phyloP scores from a whole-genome alignment of 2,888 invertebrate genomes.

The Lasioglossum zephyrum region DNA sequence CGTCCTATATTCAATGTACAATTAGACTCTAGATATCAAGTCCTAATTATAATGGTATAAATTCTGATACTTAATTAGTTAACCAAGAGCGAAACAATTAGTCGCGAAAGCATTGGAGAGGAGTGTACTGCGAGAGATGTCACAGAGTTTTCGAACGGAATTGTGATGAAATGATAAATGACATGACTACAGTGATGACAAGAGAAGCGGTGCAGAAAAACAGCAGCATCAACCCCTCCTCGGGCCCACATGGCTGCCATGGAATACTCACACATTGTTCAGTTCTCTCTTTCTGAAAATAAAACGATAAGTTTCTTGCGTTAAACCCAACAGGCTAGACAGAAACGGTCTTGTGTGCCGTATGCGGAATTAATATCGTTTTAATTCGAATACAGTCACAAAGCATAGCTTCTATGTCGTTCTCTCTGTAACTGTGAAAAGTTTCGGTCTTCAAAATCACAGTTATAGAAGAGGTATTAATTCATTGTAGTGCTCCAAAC shows the following conservation, averaged over 20 bases:
- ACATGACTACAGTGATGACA: constrained; percentile 73
- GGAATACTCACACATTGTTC: constrained; percentile 86
- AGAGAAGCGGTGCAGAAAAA: constrained; percentile 78
- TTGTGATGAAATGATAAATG: constrained; percentile 70
- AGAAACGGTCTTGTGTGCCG: constrained; percentile 49
- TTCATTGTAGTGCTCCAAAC: too few relatives aligned
- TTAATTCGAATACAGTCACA: constrained; percentile 1
- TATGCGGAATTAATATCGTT: constrained; percentile 35
- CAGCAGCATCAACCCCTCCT: constrained; percentile 74
- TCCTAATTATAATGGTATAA: not conserved
- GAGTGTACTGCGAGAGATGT: constrained; percentile 28
- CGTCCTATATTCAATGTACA: not conserved
- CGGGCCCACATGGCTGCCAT: constrained; percentile 70
- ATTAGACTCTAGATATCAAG: not conserved
- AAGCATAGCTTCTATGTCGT: not conserved
- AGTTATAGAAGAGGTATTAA: not conserved
- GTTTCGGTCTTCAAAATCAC: not conserved
- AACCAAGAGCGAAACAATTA: constrained; percentile 40
- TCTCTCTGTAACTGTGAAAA: constrained; percentile 1
- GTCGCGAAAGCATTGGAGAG: constrained; percentile 45
- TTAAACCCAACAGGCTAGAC: constrained; percentile 65
- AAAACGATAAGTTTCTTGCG: constrained; percentile 76
- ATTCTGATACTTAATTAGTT: constrained; percentile 24
- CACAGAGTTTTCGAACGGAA: constrained; percentile 47
- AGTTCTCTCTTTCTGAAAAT: constrained; percentile 84